phyloP scores from a whole-genome alignment of 2,888 invertebrate species.

The Mayetiola destructor region DNA sequence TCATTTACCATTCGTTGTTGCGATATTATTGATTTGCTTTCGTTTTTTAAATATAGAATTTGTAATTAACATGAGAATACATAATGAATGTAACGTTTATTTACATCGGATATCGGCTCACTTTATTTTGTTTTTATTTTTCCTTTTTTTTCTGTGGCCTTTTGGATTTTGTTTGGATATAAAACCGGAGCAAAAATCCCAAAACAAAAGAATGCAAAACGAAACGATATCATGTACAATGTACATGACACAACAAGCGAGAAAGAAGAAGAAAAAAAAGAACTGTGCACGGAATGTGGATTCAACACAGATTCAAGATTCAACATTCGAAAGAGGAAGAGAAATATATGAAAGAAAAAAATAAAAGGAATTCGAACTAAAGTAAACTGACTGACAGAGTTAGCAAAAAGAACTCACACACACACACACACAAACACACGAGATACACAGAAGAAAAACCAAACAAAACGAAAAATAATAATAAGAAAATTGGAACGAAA shows the following conservation, averaged over 20 bases:
- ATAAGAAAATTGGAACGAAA: not conserved
- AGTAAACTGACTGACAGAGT: not conserved
- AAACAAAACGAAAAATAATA: not conserved
- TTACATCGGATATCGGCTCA: no score
- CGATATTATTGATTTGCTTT: not conserved
- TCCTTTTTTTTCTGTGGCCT: no score
- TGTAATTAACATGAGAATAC: not conserved
- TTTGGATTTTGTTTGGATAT: no score
- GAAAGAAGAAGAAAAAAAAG: not conserved
- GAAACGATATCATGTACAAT: no score
- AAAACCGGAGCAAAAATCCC: no score
- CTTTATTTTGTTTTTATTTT: no score
- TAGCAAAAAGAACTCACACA: not conserved
- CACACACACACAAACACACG: not conserved
- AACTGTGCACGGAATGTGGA: no score
- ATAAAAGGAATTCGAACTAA: not conserved
- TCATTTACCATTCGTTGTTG: no score
- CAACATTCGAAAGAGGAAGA: not conserved
- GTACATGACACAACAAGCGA: no score
- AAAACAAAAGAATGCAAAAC: no score
- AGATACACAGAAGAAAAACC: not conserved
- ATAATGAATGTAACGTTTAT: no score
- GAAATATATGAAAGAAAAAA: not conserved
- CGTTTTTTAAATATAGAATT: conserved; percentile 12
- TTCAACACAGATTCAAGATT: no score